A percentile compares a stretch with the other conserved stretches of the same genome.
Conservation (phyloP, 2,888 invertebrate genomes). For the Fragum fragum region DNA sequence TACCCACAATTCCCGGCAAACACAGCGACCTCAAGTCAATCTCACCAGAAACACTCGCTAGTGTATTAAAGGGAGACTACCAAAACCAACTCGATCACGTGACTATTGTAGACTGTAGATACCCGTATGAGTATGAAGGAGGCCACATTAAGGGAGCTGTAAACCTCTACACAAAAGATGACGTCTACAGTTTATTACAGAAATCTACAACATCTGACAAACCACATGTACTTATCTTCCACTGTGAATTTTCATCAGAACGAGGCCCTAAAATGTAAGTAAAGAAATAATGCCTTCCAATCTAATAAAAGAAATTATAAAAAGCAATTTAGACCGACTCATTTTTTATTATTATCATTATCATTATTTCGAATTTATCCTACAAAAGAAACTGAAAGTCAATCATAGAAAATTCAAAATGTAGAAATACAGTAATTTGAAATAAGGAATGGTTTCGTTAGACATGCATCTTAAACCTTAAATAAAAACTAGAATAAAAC, state of each 20-base stretch:
- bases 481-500: too few relatives aligned
- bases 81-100: conserved; percentile 20
- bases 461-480: too few relatives aligned
- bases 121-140: conserved; percentile 58
- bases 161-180: conserved; percentile 60
- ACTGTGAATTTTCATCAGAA: conserved; percentile 66
- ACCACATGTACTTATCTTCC: conserved; percentile 62
- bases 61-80: conserved; percentile 44
- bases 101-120: conserved; percentile 56
- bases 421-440: too few relatives aligned
- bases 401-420: too few relatives aligned
- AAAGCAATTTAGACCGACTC: too few relatives aligned
- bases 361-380: too few relatives aligned
- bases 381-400: too few relatives aligned
- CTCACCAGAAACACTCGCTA: conserved; percentile 69
- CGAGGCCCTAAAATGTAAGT: conserved; percentile 64
- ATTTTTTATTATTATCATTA: too few relatives aligned
- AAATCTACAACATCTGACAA: conserved; percentile 32
- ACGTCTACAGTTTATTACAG: conserved; percentile 38
- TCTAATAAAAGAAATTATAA: too few relatives aligned
- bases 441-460: too few relatives aligned
- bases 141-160: conserved; percentile 54
- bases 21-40: conserved; percentile 81
- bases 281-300: too few relatives aligned
- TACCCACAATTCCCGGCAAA: conserved; percentile 77